Conservation (phyloP, 2,888 invertebrate species). For the Sminthurides aquaticus region DNA sequence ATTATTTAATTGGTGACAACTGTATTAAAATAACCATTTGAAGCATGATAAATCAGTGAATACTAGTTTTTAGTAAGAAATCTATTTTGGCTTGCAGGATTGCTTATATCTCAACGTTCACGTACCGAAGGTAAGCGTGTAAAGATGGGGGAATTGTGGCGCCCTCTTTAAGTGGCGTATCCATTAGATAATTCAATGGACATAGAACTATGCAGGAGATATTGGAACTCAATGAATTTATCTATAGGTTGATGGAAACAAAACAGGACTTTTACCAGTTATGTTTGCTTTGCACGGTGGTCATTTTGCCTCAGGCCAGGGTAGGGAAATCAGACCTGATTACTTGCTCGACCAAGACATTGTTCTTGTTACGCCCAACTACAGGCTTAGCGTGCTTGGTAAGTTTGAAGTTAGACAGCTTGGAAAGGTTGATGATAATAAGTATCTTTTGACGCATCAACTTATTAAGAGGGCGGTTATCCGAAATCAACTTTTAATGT, state of each 20-base stretch:
- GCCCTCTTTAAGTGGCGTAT: neutral
- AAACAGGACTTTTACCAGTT: neutral
- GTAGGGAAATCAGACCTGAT: neutral
- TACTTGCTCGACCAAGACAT: neutral
- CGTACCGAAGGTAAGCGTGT: slow-evolving; percentile 1
- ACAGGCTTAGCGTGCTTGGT: neutral
- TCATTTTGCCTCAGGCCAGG: neutral
- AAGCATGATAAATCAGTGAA: too few relatives aligned
- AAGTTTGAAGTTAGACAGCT: too few relatives aligned
- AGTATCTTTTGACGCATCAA: too few relatives aligned
- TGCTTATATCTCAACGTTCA: neutral
- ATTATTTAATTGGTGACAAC: too few relatives aligned
- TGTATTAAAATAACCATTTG: too few relatives aligned
- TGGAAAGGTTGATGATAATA: too few relatives aligned
- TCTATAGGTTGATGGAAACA: neutral
- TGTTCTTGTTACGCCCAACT: neutral
- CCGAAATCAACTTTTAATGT: too few relatives aligned
- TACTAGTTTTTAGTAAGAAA: too few relatives aligned
- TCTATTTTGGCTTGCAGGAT: neutral
- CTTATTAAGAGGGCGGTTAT: too few relatives aligned
- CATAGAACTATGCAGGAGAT: too few relatives aligned
- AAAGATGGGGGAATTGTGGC: neutral
- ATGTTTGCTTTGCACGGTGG: neutral
- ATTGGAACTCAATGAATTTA: too few relatives aligned
- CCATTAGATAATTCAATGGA: too few relatives aligned